These are phyloP conservation scores for Digitonthophagus gazella DNA, from an alignment of 2,888 invertebrate genomes.

Conservation along the genomic window DNA sequence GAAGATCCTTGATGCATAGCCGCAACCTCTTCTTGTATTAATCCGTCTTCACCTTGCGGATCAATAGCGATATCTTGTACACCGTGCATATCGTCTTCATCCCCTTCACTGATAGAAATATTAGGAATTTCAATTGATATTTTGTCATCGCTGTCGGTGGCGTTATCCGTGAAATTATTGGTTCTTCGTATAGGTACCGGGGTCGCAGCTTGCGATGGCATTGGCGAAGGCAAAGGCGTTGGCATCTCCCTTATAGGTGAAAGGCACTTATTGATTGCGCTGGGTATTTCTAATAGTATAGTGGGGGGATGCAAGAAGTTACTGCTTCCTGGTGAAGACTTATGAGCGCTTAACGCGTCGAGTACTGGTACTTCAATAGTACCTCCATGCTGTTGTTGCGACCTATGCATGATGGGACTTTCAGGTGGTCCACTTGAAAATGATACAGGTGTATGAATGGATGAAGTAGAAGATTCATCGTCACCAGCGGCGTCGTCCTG, in stretches of 20 bases:
- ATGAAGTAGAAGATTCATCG: constrained; percentile 71
- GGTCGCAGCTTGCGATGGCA: constrained; percentile 68
- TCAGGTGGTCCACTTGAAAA: constrained; percentile 60
- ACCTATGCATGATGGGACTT: constrained; percentile 57
- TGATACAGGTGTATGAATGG: constrained; percentile 61
- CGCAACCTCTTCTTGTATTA: constrained; percentile 50
- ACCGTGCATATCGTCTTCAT: constrained; percentile 46
- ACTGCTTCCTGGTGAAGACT: constrained; percentile 57
- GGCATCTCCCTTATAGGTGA: constrained; percentile 78
- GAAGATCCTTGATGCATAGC: constrained; percentile 43
- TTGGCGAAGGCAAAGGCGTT: constrained; percentile 71
- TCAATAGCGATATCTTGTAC: constrained; percentile 48
- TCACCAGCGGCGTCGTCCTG: constrained; percentile 70
- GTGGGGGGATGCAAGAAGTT: constrained; percentile 71
- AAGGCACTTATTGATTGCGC: constrained; percentile 71
- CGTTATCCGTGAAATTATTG: constrained; percentile 2
- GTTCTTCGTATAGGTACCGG: constrained; percentile 58
- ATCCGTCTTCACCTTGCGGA: constrained; percentile 50
- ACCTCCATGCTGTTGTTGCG: constrained; percentile 40
- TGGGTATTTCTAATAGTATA: constrained; percentile 75
- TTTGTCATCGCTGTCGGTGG: constrained; percentile 52
- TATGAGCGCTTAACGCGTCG: constrained; percentile 68
- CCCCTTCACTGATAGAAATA: constrained; percentile 43
- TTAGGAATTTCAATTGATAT: constrained; percentile 52
- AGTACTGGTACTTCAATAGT: constrained; percentile 63